phyloP scores from a whole-genome alignment of 2,888 invertebrate genomes.

The Autographa pulchrina region DNA sequence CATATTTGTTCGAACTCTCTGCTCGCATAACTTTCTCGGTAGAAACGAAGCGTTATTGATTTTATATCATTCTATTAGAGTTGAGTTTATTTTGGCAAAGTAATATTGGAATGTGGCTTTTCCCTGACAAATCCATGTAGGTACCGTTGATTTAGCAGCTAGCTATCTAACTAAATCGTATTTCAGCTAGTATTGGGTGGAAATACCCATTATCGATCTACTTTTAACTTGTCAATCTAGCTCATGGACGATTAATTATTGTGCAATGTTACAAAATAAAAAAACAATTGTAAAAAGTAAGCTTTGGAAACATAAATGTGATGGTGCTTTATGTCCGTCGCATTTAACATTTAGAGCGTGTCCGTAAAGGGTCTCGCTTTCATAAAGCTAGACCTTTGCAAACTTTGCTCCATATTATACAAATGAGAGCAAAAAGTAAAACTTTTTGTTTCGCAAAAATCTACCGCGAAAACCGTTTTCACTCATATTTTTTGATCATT shows the following conservation, averaged over 20 bases:
- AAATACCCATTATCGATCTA: too few relatives aligned
- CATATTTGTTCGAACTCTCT: background rate
- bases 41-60: background rate
- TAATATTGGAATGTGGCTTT: background rate
- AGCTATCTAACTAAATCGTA: too few relatives aligned
- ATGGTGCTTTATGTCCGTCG: slow-evolving; percentile 14
- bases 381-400: background rate
- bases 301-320: background rate
- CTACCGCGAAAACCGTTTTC: background rate
- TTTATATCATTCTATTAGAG: background rate
- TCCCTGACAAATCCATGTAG: too few relatives aligned
- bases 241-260: too few relatives aligned
- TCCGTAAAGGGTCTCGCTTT: background rate
- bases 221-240: too few relatives aligned
- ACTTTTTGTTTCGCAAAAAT: background rate
- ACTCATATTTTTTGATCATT: background rate
- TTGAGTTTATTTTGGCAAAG: background rate
- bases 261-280: too few relatives aligned
- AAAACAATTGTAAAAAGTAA: background rate
- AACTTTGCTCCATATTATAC: background rate
- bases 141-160: too few relatives aligned
- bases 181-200: too few relatives aligned
- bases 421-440: background rate
- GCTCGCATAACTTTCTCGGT: background rate
- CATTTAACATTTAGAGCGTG: slow-evolving; percentile 15